Evolutionary conservation across 2,888 invertebrate genomes (phyloP).

Genomic region (Lepidocyrtinus sp.): DNA sequence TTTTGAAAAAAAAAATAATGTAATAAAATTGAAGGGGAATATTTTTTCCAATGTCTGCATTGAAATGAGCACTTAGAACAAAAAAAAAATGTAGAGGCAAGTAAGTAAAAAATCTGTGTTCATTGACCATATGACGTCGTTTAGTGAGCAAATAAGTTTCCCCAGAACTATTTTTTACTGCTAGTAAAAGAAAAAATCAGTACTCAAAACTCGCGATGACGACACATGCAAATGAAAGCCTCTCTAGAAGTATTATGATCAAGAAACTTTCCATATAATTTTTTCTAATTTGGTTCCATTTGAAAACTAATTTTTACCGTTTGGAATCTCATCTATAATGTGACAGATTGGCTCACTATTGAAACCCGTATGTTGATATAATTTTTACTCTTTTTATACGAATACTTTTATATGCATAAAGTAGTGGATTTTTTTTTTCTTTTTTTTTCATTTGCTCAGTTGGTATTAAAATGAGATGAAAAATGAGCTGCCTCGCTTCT

Average conservation of each 20-base stretch:
- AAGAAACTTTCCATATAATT: constrained; percentile 70
- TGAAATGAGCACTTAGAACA: constrained; percentile 34
- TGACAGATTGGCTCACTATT: constrained; percentile 68
- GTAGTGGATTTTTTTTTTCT: constrained; percentile 21
- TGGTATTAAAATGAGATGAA: constrained; percentile 69
- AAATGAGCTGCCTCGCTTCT: constrained; percentile 66
- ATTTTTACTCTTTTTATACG: constrained; percentile 45
- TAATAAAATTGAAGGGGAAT: constrained; percentile 29
- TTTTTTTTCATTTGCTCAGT: constrained; percentile 53
- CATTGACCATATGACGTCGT: constrained; percentile 61
- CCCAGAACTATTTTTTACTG: constrained; percentile 35
- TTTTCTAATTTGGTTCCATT: constrained; percentile 70
- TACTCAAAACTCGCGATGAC: constrained; percentile 58
- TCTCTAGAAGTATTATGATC: constrained; percentile 61
- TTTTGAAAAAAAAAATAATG: constrained; percentile 14
- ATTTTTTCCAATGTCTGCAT: neutral
- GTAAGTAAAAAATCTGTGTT: constrained; percentile 55
- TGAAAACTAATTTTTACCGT: constrained; percentile 71
- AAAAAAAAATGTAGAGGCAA: constrained; percentile 16
- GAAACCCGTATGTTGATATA: constrained; percentile 62
- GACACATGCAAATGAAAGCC: constrained; percentile 68
- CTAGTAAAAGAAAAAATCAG: constrained; percentile 29
- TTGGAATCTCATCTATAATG: constrained; percentile 70
- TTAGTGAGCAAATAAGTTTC: constrained; percentile 51
- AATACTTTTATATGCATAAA: neutral